These are phyloP conservation scores for Rhinogobio ventralis DNA, from an alignment of 2,797 vertebrate species.

Conservation along the genomic window DNA sequence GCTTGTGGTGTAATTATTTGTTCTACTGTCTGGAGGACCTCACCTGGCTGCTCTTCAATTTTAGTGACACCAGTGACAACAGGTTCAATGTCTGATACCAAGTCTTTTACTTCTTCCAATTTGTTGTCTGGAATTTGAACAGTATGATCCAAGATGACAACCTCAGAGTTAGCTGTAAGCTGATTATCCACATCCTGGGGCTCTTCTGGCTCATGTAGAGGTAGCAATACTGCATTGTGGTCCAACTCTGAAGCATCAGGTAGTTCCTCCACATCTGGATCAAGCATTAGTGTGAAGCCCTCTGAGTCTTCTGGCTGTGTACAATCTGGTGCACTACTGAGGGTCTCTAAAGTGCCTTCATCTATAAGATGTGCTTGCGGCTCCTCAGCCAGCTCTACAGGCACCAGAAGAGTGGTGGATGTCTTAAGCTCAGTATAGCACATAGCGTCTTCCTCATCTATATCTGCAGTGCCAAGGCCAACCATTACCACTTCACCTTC, in stretches of 20 bases:
- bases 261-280: conserved; percentile 79
- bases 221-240: conserved; percentile 61
- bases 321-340: conserved; percentile 69
- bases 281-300: conserved; percentile 88
- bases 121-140: conserved; percentile 48
- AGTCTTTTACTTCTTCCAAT: conserved; percentile 46
- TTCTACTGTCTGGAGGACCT: background rate
- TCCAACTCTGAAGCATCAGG: conserved; percentile 37
- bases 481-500: conserved; percentile 78
- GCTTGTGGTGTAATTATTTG: background rate
- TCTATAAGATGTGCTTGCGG: conserved; percentile 75
- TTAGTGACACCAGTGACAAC: background rate
- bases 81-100: conserved; percentile 17
- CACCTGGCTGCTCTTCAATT: background rate
- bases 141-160: conserved; percentile 56
- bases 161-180: conserved; percentile 49
- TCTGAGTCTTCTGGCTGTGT: conserved; percentile 70
- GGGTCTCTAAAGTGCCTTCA: conserved; percentile 65
- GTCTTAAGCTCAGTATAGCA: conserved; percentile 79
- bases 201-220: conserved; percentile 38
- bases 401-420: conserved; percentile 78
- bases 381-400: conserved; percentile 78
- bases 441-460: conserved; percentile 68
- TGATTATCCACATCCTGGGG: background rate
- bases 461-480: conserved; percentile 70